Base-by-base conservation (phyloP, 2,888 invertebrate species). In the Volucella inanis region DNA sequence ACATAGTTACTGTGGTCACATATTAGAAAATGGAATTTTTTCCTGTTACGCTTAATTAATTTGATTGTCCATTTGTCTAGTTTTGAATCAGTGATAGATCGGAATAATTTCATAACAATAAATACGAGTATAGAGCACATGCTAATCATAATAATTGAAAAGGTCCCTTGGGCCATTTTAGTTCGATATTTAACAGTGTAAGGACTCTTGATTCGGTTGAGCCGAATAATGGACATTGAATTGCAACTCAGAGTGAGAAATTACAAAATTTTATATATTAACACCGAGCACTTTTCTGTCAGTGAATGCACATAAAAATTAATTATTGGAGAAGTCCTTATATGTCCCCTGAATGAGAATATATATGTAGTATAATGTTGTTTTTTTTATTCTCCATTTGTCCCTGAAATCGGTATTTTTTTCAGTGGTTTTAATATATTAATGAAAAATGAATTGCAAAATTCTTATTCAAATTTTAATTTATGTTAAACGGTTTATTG, bases 221-320 rank as follows among this genome's bases (percentile, higher is more conserved):
- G n/a, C 15, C 12, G 22, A 54, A 70, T 14, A 14, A 71, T 84
- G 80, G 49, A 67, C 54, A 65, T 41, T 59, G 80, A 76, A 41
- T 84, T 80, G 61, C 38, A 1, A 57, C 57, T 72, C 14, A 54
- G 74, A 68, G 79, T 84, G 80, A 80, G 84, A 80, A 55, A 57
- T 39, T 39, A 75, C 18, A 11, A 8, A 14, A 57, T 50, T 47
- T 18, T 59, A 49, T 18, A 2, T 65, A 41, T 65, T 55, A 55
- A 55, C 22, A 39, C 12, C 31, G 11, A 75, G 65, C 75, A 75
- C 57, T 41, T 4, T 41, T 31, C 31, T 31, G 31, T 31, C 67
- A 59, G 67, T 52, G 50, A 50, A 12, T 49, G 75, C 67, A 76
- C 67, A 61, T 2, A 45, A 47, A 14, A 61, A 61, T 62, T 4